Conservation (phyloP, 2,113 vertebrate species). For the Nothocercus nigrocapillus region DNA sequence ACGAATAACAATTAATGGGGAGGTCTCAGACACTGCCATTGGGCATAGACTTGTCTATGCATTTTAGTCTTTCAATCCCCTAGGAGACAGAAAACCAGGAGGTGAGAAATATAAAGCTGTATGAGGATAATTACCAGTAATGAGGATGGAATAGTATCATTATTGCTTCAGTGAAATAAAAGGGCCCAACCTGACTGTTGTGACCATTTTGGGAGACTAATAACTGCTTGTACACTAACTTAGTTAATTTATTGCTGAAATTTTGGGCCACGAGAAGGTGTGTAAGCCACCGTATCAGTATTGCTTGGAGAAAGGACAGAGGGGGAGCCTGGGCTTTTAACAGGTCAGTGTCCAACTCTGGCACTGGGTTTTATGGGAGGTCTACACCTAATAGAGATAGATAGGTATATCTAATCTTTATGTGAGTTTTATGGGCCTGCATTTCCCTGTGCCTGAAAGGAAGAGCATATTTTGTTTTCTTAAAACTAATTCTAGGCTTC, state of each 20-base stretch:
- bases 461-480: neutral
- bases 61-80: neutral
- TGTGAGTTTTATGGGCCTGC: neutral
- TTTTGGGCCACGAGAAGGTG: neutral
- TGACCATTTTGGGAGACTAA: neutral
- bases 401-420: no score
- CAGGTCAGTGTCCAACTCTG: neutral
- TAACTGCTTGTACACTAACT: neutral
- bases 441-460: neutral
- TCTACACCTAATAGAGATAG: no score
- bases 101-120: neutral
- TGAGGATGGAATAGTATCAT: neutral
- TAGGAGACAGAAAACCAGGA: neutral
- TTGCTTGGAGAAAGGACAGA: neutral
- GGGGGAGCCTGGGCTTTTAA: neutral
- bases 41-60: neutral
- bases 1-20: neutral
- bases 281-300: neutral
- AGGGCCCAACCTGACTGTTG: neutral
- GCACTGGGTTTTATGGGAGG: neutral
- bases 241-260: neutral
- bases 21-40: neutral
- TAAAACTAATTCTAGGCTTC: neutral
- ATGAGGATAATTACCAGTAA: neutral
- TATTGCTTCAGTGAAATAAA: accelerated